Percentiles rank a stretch among this genome's conserved stretches.
phyloP scores from a whole-genome alignment of 2,113 vertebrate species.

The Clinocottus analis region DNA sequence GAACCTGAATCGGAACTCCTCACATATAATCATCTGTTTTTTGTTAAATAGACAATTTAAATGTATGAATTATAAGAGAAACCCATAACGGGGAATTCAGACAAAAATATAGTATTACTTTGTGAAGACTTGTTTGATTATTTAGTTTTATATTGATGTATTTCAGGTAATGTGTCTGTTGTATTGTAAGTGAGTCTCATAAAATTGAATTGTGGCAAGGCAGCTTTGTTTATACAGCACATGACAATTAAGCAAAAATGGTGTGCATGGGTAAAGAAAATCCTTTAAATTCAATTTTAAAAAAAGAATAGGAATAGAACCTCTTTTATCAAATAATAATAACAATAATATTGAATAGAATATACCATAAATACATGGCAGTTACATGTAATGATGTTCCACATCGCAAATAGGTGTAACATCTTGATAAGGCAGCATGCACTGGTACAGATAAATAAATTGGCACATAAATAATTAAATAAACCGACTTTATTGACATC shows the following conservation, averaged over 20 bases:
- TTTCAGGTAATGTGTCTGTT: background rate
- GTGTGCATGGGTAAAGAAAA: background rate
- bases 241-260: background rate
- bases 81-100: background rate
- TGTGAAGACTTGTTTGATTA: background rate
- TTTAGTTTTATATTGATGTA: background rate
- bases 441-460: constrained; percentile 24
- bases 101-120: background rate
- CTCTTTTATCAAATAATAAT: background rate
- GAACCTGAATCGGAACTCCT: background rate
- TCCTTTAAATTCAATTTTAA: background rate
- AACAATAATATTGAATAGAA: background rate
- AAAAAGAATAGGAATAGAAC: background rate
- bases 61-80: background rate
- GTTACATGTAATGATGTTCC: background rate
- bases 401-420: background rate
- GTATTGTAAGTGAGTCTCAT: background rate
- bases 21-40: background rate
- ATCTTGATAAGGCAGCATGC: background rate
- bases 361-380: background rate
- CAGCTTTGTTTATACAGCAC: background rate
- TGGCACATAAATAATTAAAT: background rate
- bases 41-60: background rate
- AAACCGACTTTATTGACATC: background rate
- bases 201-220: background rate